These are phyloP conservation scores for Sericinus montela DNA, from an alignment of 2,888 invertebrate genomes.

Conservation along the genomic window DNA sequence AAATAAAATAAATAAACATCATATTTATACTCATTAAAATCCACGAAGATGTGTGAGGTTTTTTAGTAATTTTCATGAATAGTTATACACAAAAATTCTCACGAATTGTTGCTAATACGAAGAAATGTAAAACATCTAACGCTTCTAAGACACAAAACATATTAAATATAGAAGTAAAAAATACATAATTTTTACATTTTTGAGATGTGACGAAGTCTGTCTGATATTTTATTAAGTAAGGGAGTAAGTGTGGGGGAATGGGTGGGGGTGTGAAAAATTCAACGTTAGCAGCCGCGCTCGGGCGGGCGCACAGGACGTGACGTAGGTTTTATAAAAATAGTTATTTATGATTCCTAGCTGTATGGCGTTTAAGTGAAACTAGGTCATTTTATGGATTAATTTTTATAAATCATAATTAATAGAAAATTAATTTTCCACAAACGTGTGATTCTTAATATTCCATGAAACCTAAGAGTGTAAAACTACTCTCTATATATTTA, in stretches of 20 bases:
- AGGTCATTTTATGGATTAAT: conserved; percentile 10
- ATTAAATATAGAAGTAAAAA: conserved; percentile 13
- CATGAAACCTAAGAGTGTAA: no score
- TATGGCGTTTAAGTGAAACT: conserved; percentile 17
- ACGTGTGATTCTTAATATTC: no score
- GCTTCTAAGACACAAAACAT: neutral
- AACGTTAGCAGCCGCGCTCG: conserved; percentile 41
- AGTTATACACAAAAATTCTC: no score
- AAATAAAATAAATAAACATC: no score
- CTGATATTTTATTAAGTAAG: conserved; percentile 64
- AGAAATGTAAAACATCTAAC: neutral
- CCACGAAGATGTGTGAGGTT: no score
- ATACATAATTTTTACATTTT: conserved; percentile 29
- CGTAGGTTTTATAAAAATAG: conserved; percentile 47
- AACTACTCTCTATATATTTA: no score
- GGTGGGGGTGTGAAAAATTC: conserved; percentile 60
- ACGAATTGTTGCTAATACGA: no score
- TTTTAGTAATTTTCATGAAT: no score
- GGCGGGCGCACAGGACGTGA: conserved; percentile 40
- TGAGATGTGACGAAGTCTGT: conserved; percentile 65
- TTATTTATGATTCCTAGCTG: conserved; percentile 30
- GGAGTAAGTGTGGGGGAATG: conserved; percentile 34
- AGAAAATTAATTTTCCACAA: no score
- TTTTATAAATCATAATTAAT: no score
- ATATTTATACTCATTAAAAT: no score